Base-by-base conservation (phyloP, 2,113 vertebrate genomes). In the Ascaphus truei region DNA sequence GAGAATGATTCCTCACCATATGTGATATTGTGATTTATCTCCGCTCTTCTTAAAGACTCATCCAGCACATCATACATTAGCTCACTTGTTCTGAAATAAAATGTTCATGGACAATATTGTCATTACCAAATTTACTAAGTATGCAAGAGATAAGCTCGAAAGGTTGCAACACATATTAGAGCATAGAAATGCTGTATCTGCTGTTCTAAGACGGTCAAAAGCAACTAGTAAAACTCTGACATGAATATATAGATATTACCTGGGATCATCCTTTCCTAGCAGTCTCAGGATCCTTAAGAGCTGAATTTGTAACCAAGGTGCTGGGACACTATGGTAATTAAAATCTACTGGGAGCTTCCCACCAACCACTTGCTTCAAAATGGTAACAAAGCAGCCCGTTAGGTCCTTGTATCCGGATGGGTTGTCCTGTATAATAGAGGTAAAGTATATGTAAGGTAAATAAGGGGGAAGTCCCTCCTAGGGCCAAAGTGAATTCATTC, bases 21-120 rank as follows among this genome's bases (percentile, higher is more conserved):
- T 22, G 97, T 99, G 81, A 99, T 92, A 81, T 98, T 99, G 84
- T 98, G 96, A 85, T 95, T 97, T 84, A 98, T 93, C 82, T 99
- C 97, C n/a, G 97, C 97, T 91, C 95, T 91, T 82, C 90, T 89
- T 83, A 99, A 88, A 71, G 95, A 98, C 80, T 99, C 97, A 51
- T 98, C 94, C 23, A 99, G 87, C 77, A 99, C 93, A 62, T 97
- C 96, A 81, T 98, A 98, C 88, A 98, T 96, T 84, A 95, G 79
- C 78, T 94, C 94, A 74, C 95, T 98, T 64, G 91, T 85, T 78
- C 95, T 99, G 85, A 12, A 48, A 8, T 41, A 22, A 10, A n/a
- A n/a, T n/a, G n/a, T n/a, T n/a, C n/a, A n/a, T n/a, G n/a, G n/a
- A n/a, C n/a, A n/a, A n/a, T n/a, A n/a, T n/a, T n/a, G n/a, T n/a